These are phyloP conservation scores for Micropterix aruncella DNA, from an alignment of 2,888 invertebrate species.

Conservation along the genomic window DNA sequence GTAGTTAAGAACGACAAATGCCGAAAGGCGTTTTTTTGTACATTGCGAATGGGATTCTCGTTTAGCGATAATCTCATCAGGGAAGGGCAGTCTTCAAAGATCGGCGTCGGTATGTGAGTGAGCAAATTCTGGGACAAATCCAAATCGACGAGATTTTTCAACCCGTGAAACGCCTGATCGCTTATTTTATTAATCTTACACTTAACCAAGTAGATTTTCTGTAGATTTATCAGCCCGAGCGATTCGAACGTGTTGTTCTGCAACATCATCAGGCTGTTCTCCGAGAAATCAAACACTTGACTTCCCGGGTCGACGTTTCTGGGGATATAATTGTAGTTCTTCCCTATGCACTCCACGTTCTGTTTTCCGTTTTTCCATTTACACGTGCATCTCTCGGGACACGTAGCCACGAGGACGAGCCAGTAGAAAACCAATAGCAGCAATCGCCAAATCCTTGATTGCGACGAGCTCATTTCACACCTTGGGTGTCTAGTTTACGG, in stretches of 20 bases:
- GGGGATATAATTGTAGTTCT: constrained; percentile 62
- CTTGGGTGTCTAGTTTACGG: no score
- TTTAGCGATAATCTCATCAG: constrained; percentile 72
- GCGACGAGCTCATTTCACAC: not conserved
- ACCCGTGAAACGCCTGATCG: constrained; percentile 65
- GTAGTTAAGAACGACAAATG: constrained; percentile 63
- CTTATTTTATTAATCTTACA: constrained; percentile 70
- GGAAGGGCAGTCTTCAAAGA: constrained; percentile 64
- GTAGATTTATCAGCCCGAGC: constrained; percentile 69
- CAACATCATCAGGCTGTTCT: constrained; percentile 67
- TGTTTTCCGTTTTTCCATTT: constrained; percentile 91
- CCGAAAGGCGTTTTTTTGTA: constrained; percentile 59
- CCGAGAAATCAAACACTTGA: constrained; percentile 75
- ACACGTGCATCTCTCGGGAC: constrained; percentile 70
- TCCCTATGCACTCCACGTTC: constrained; percentile 75
- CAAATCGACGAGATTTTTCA: constrained; percentile 77
- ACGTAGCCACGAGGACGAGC: constrained; percentile 20
- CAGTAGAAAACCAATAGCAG: not conserved
- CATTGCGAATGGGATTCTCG: constrained; percentile 65
- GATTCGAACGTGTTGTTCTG: constrained; percentile 67
- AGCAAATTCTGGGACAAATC: constrained; percentile 75
- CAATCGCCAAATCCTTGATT: not conserved
- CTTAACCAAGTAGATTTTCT: constrained; percentile 69
- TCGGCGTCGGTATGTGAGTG: constrained; percentile 61
- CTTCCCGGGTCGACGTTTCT: constrained; percentile 69